Percentiles rank a stretch among this genome's conserved stretches.
These are phyloP conservation scores for Fulica atra DNA, from an alignment of 2,113 vertebrate species.

Conservation along the genomic window DNA sequence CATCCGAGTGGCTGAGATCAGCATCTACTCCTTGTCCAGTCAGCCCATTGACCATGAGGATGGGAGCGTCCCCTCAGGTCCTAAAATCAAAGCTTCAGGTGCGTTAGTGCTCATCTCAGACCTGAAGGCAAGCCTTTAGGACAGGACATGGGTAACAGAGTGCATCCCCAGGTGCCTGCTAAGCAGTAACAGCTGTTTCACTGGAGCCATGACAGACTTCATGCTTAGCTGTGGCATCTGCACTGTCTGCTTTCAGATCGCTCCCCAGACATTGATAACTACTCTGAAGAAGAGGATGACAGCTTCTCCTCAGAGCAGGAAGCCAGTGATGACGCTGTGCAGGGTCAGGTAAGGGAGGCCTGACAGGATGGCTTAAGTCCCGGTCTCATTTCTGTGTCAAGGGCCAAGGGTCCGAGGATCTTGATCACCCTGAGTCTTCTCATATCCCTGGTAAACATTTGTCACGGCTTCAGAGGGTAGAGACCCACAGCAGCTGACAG, in stretches of 20 bases:
- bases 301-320: slow-evolving; percentile 99
- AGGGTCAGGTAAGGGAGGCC: slow-evolving; percentile 83
- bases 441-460: not conserved
- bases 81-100: slow-evolving; percentile 94
- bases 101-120: not conserved
- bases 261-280: slow-evolving; percentile 85
- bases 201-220: not conserved
- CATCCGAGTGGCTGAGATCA: slow-evolving; percentile 94
- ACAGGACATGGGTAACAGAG: fast-evolving
- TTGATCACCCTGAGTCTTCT: not conserved
- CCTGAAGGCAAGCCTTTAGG: not conserved
- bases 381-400: not conserved
- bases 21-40: slow-evolving; percentile 95
- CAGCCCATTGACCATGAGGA: slow-evolving; percentile 98
- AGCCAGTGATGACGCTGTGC: slow-evolving; percentile 94
- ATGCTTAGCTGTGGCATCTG: not conserved
- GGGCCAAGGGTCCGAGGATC: not conserved
- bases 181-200: not conserved
- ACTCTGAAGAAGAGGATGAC: slow-evolving; percentile 97
- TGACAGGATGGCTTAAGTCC: not conserved
- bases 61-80: slow-evolving; percentile 82
- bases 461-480: not conserved
- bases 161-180: not conserved
- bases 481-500: not conserved
- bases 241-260: slow-evolving; percentile 60